Base-by-base conservation (phyloP, 2,888 invertebrate species). In the Drosophila sordidula region DNA sequence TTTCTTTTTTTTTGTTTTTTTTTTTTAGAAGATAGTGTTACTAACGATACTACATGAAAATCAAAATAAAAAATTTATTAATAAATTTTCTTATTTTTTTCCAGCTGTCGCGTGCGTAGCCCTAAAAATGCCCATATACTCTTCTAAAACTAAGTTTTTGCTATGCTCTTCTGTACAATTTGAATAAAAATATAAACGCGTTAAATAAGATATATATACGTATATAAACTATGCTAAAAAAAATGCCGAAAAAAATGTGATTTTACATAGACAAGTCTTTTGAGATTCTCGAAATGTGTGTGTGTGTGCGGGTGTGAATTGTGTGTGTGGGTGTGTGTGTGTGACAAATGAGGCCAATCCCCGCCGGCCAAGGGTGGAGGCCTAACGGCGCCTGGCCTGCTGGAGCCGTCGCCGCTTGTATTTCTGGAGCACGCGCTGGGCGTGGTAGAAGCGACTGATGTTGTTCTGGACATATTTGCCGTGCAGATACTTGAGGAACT, bases 401-500 rank as follows among this genome's bases (percentile, higher is more conserved):
- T 77, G 58, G 76, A 50, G 22, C 11, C 76, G 72, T 55, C 80
- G 83, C 47, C 86, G 83, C 72, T 81, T 89, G 73, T 92, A 91
- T 73, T 92, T 92, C 57, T 89, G 90, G 61, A 92, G 75, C 55
- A 92, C 81, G 36, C 90, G 90, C 78, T 91, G 91, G 56, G 90
- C 91, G 54, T 91, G 89, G 73, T 91, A 89, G 73, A 82, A 90
- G 75, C 91, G 89, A 41, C 89, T 83, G 68, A 91, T 84, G 66
- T 87, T 81, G 50, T 86, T 84, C 71, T 91, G 91, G 57, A 91
- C 91, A 69, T 92, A 91, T 79, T 92, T 92, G 6, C 76, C 79
- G 66, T 91, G 92, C 75, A 92, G 82, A 87, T 92, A 91, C 73
- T 91, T 91, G 68, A 91, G 81, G 69, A 92, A 90, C 63, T 89